Base-by-base conservation (phyloP, 2,797 vertebrate species). In the Peromyscus nudipes region DNA sequence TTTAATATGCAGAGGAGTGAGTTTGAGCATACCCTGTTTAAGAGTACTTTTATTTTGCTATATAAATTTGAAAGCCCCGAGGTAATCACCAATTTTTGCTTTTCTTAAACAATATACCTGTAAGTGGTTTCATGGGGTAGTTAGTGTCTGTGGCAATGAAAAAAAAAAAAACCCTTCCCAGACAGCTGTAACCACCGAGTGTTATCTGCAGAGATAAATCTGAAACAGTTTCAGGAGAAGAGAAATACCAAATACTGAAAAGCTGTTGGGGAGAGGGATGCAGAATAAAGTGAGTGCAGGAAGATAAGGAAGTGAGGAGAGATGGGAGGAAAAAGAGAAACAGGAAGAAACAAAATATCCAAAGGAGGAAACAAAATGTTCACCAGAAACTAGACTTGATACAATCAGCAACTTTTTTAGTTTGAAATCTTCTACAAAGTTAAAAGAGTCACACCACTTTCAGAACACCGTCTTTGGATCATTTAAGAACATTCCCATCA, bases 81-180 rank as follows among this genome's bases (percentile, higher is more conserved):
- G 65, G 55, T 55, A 84, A 89, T 89, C 95, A 92, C 25, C 43
- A 82, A 13, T 76, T 92, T 84, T 84, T 90, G 69, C n/a, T 95
- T 96, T 94, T 86, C 75, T 91, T 93, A 87, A 64, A 89, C 81
- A 67, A 93, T 79, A 62, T 55, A 86, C 40, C 46, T 77, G 4
- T 79, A 76, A 43, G 23, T 69, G 90, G 31, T 92, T 92, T 95
- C 89, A 89, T 49, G 52, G 93, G 46, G 71, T 62, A 40, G 31
- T 92, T 95, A 73, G 75, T 81, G 85, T 17, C 65, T 67, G 8
- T 82, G 31, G 29, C 86, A 76, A 19, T 84, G 71, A 92, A 91
- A 60, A 92, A 52, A 40, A 40, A 40, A 40, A n/a, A n/a, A n/a
- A n/a, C 40, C 67, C 34, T 27, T 77, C 82, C 55, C 46, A 75